Evolutionary conservation across 2,888 invertebrate genomes (phyloP), one percentile per base, ranked within the genome.

Genomic region (Torymus auratus): DNA sequence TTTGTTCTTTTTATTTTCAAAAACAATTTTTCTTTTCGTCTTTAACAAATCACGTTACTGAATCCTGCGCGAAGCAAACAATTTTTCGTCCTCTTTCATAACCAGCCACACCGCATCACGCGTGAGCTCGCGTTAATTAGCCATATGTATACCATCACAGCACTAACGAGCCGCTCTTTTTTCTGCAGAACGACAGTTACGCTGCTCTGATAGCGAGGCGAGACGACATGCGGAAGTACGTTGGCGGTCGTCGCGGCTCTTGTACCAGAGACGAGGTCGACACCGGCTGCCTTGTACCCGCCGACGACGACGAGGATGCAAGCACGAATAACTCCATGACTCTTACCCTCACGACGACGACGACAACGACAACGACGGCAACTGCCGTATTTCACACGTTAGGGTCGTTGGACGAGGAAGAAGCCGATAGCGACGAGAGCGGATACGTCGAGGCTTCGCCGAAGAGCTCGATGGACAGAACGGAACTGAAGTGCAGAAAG

Each of bases 341-440:
- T 7, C 7, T 41, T 41, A 92, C 83, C 20, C 1, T 20, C 76
- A 83, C 60, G 80, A 82, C 68, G 82, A 83, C 56, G 83, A 82
- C 80, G 11, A 17, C 85, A 12, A 78, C 83, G 50, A 85, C 85
- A 80, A 83, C 85, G 52, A 92, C 83, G 80, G 83, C 62, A 80
- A 78, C 52, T 81, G 80, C 28, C 78, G 82, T 79, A 13, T 89
- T 89, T 79, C 82, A 89, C 72, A 88, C 87, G 3, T 91, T 92
- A 10, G 93, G 93, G 84, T 92, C 92, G 2, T 92, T 93, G 69
- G 91, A 92, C 84, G 94, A 94, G 71, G 95, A 95, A 86, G 82
- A 80, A 23, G 75, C 95, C 84, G 95, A 95, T 87, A 96, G 96
- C 89, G 97, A 97, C 87, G 97, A 98, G 90, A 97, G 96, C 78